These are phyloP conservation scores for Tribolium freemani DNA, from an alignment of 2,888 invertebrate genomes.

Conservation along the genomic window DNA sequence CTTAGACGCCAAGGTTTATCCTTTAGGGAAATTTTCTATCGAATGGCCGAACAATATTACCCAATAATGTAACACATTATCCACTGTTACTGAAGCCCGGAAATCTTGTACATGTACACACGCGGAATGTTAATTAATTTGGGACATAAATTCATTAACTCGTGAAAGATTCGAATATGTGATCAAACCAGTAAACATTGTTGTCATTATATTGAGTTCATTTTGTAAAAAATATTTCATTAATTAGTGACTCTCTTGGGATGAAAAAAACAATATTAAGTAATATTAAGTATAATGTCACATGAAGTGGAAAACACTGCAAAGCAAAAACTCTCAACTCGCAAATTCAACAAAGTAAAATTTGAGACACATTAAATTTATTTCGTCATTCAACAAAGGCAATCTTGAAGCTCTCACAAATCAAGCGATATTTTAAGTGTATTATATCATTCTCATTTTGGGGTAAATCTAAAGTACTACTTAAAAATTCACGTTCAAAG, in stretches of 20 bases:
- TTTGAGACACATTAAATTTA: slow-evolving; percentile 14
- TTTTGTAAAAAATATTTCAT: too few relatives aligned
- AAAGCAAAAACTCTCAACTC: not conserved
- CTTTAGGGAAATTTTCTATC: slow-evolving; percentile 15
- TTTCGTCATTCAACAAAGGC: slow-evolving; percentile 1
- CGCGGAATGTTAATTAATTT: too few relatives aligned
- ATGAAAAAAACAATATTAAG: too few relatives aligned
- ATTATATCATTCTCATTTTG: slow-evolving; percentile 14
- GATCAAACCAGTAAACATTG: too few relatives aligned
- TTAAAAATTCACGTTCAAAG: slow-evolving; percentile 2
- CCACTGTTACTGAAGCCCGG: too few relatives aligned
- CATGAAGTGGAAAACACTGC: slow-evolving; percentile 5
- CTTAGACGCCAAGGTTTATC: slow-evolving; percentile 2
- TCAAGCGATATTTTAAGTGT: slow-evolving; percentile 4
- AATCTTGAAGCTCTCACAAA: slow-evolving; percentile 5
- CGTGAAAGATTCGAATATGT: too few relatives aligned
- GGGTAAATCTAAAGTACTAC: slow-evolving; percentile 5
- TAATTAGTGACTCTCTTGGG: too few relatives aligned
- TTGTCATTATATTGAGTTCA: too few relatives aligned
- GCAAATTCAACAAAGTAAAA: slow-evolving; percentile 14
- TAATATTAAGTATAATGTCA: too few relatives aligned
- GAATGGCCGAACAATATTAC: not conserved
- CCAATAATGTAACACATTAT: not conserved
- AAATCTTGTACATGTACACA: too few relatives aligned
- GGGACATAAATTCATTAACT: too few relatives aligned